Evolutionary conservation across 2,888 invertebrate genomes (phyloP), one percentile per base, ranked within the genome.

Genomic region (Plagiodera versicolora): DNA sequence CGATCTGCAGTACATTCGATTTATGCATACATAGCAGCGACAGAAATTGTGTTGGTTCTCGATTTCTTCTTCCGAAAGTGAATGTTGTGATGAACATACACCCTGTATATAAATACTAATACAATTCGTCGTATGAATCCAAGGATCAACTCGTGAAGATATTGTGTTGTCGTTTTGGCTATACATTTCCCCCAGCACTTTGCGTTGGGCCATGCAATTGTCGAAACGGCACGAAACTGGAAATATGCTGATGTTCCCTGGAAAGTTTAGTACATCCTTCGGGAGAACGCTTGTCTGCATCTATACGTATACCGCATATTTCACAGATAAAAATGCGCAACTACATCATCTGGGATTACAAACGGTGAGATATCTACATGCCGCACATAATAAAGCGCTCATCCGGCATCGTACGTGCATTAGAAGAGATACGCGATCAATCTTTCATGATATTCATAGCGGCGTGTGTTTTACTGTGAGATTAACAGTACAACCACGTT

Each of bases 361-460:
- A 44, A 53, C 24, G 53, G 39, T 53, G 53, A 44, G 53, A 53
- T 45, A 53, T 44, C 53, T 53, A 53, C 53, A 53, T 53, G 53
- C 28, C 44, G 19, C 53, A 53, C 53, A 53, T 53, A 53, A 53
- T 53, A 53, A 53, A 20, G 53, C 44, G 16, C 44, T 53, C 53
- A 53, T 24, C 10, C 9, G 14, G 17, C 44, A 53, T 24, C 17
- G 9, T 35, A 19, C 55, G 50, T 59, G 59, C 59, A 55, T 55
- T 54, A 54, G 49, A 50, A 32, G 54, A 55, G 49, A 59, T 44
- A 45, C 54, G 50, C 28, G 59, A 59, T 59, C 59, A 55, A 54
- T 59, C 59, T 54, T 59, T 55, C 24, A 59, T 55, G 48, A 47
- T 49, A 59, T 50, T 50, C 59, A 48, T 17, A 49, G 65, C 58